Evolutionary conservation across 2,888 invertebrate genomes (phyloP).

Genomic region (Drosophila trichaetosa): DNA sequence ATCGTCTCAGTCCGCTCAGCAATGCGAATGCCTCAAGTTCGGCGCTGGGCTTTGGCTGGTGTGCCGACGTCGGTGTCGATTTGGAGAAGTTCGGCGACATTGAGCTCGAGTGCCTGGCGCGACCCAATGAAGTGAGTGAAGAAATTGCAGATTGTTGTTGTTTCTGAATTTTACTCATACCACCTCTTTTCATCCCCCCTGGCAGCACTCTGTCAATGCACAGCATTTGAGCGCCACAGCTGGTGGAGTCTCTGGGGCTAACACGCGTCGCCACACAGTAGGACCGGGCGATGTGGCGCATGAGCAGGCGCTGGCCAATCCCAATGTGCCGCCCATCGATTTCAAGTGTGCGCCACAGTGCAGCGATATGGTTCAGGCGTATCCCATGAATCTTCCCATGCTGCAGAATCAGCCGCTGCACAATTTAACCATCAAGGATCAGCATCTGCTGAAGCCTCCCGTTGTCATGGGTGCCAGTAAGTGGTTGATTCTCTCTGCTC

Average conservation of each 20-base stretch:
- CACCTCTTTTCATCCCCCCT: not conserved
- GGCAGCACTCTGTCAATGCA: slow-evolving; percentile 69
- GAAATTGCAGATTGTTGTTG: not conserved
- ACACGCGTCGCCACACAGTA: slow-evolving; percentile 95
- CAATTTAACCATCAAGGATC: slow-evolving; percentile 95
- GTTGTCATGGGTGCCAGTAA: slow-evolving; percentile 93
- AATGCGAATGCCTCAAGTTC: slow-evolving; percentile 78
- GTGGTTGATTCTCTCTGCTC: slow-evolving; percentile 58
- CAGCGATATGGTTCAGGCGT: slow-evolving; percentile 68
- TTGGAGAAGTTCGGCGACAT: slow-evolving; percentile 84
- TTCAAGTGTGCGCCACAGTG: slow-evolving; percentile 82
- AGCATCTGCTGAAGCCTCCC: slow-evolving; percentile 96
- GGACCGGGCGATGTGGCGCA: slow-evolving; percentile 96
- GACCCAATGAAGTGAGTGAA: slow-evolving; percentile 76
- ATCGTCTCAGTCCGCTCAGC: slow-evolving; percentile 84
- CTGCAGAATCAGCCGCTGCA: slow-evolving; percentile 93
- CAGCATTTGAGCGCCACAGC: slow-evolving; percentile 75
- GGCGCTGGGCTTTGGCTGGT: slow-evolving; percentile 79
- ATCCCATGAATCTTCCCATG: slow-evolving; percentile 93
- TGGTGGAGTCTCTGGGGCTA: slow-evolving; percentile 81
- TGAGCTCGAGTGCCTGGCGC: slow-evolving; percentile 82
- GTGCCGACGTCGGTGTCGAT: slow-evolving; percentile 82
- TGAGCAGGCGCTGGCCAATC: slow-evolving; percentile 88
- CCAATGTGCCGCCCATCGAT: slow-evolving; percentile 83
- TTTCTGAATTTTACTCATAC: not conserved